Evolutionary conservation across 2,113 vertebrate genomes (phyloP), one percentile per base, ranked within the genome.

Genomic region (Tympanuchus pallidicinctus): DNA sequence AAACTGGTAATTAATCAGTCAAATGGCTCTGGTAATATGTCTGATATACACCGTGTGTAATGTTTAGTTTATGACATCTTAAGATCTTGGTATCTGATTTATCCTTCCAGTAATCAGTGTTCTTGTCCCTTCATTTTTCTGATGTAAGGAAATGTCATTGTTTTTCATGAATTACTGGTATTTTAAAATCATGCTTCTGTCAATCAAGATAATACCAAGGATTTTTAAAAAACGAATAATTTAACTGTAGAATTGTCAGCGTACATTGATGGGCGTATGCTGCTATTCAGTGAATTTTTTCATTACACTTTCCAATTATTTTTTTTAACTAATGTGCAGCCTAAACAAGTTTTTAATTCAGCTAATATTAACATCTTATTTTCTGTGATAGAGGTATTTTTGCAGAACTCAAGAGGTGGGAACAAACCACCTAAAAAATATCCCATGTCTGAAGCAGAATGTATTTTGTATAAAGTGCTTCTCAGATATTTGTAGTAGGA

Each of bases 81-180:
- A 89, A 95, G 91, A 95, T 92, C 86, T 92, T 80, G 86, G 80
- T 72, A 92, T 63, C 71, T 97, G 95, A 97, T 97, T 97, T 97
- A 96, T 94, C 72, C 54, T 92, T 95, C 85, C 90, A 93, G 64
- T 94, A 96, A 96, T 78, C 57, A 91, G 47, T 63, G 56, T 65
- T 96, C 86, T 85, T 80, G 89, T 96, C 90, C 92, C 96, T 97
- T 96, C 83, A 50, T 91, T 92, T 81, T 92, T 83, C 54, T 91
- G 91, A 95, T 47, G 79, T 65, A 85, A 56, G 66, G 82, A 78
- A 52, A 76, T 80, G 67, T 75, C 32, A 36, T 59, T 93, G 16
- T 6, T 81, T 88, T 88, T 83, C 2, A 20, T 69, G 56, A 88
- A 70, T 87, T 32, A 96, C 93, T 95, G 86, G 56, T 92, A 43